phyloP scores from a whole-genome alignment of 2,888 invertebrate genomes.

The Drosophila suboccidentalis region DNA sequence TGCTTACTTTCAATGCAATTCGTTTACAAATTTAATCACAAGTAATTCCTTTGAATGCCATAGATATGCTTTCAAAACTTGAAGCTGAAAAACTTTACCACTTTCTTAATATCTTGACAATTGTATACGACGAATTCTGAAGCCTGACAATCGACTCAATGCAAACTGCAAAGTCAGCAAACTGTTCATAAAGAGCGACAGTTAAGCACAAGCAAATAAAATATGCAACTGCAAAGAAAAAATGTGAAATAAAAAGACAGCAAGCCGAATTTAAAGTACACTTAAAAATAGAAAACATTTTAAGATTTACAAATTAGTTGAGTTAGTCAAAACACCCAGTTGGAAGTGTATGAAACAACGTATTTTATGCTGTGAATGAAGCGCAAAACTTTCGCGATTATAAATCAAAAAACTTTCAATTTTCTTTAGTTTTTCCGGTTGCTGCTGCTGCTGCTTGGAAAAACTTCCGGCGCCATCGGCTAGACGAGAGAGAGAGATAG shows the following conservation, averaged over 20 bases:
- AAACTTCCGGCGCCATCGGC: conserved; percentile 64
- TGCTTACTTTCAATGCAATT: not conserved
- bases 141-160: conserved; percentile 29
- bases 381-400: conserved; percentile 68
- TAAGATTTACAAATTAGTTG: not conserved
- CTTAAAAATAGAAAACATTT: not conserved
- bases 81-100: conserved; percentile 15
- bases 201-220: conserved; percentile 20
- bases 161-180: conserved; percentile 27
- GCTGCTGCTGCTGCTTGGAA: conserved; percentile 18
- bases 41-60: not conserved
- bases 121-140: conserved; percentile 15
- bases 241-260: not conserved
- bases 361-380: conserved; percentile 47
- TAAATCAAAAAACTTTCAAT: conserved; percentile 72
- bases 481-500: conserved; percentile 47
- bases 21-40: conserved; percentile 2
- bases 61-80: conserved; percentile 4
- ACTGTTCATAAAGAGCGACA: conserved; percentile 31
- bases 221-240: conserved; percentile 14
- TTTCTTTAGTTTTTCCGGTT: conserved; percentile 54
- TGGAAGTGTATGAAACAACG: conserved; percentile 10
- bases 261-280: conserved; percentile 1
- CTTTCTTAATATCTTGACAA: conserved; percentile 46
- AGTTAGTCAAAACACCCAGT: not conserved